Base-by-base conservation (phyloP, 2,888 invertebrate genomes). In the Eristalis pertinax region DNA sequence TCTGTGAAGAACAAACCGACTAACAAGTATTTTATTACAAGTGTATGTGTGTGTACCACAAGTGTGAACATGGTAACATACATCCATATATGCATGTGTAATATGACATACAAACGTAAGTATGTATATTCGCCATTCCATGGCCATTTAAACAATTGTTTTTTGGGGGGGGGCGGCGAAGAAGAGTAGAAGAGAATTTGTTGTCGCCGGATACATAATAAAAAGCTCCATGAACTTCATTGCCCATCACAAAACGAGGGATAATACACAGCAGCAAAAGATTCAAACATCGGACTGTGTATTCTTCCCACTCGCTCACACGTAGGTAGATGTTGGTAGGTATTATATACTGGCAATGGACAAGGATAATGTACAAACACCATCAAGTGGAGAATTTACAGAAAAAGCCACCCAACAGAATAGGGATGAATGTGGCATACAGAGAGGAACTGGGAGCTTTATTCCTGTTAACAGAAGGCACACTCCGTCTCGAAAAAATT, bases 1-100 rank as follows among this genome's bases (percentile, higher is more conserved):
- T 88, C 88, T 88, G 88, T 81, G 84, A 88, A 84, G 80, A 84
- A 88, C 84, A 84, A 84, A 84, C 84, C 88, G 80, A 84, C 88
- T 80, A 88, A 88, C 88, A 88, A 88, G 88, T 81, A 50, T 84
- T 87, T 87, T 84, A 87, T 87, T 87, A 60, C 26, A 60, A 26
- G 5, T 24, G 26, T 60, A 29, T 60, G 13, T 11, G 10, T 60
- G 26, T 60, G 13, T 60, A 50, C 43, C n/a, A 43, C 43, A 43
- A 26, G 72, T 79, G 79, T 87, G 73, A 79, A 79, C 65, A 79
- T 84, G 73, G 50, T 62, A 70, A 67, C 68, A 74, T 69, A 64
- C 50, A 74, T 73, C 68, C 60, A 63, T 65, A 64, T 75, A 60
- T 87, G 19, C 26, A 68, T 76, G 70, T 26, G n/a, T n/a, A n/a